Percentiles rank a stretch among this genome's conserved stretches.
Evolutionary conservation across 2,888 invertebrate genomes (phyloP).

Genomic region (Hydraecia micacea): DNA sequence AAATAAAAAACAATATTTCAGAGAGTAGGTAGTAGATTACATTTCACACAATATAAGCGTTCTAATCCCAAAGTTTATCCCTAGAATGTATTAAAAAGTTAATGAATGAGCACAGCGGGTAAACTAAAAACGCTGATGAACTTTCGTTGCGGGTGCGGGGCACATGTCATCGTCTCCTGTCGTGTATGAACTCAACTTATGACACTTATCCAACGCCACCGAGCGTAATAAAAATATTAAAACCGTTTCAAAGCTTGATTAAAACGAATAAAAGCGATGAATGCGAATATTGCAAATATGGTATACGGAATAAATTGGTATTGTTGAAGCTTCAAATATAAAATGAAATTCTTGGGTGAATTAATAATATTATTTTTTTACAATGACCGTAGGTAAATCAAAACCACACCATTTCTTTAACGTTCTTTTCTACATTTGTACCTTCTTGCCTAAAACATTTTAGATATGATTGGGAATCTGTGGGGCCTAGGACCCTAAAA

Average conservation of each 20-base stretch:
- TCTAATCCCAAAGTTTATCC: background rate
- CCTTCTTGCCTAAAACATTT: too few species aligned
- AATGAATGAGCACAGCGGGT: background rate
- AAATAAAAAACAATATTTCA: too few species aligned
- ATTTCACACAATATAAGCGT: background rate
- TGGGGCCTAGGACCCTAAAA: background rate
- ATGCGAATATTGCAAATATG: constrained; percentile 18
- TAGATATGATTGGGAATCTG: too few species aligned
- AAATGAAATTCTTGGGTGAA: background rate
- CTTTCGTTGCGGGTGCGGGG: background rate
- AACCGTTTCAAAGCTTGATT: constrained; percentile 49
- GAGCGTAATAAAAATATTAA: constrained; percentile 38
- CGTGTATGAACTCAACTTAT: constrained; percentile 35
- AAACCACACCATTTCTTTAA: too few species aligned
- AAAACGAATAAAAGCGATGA: constrained; percentile 48
- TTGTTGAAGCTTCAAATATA: constrained; percentile 7
- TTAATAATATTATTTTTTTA: background rate
- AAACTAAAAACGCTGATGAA: constrained; percentile 50
- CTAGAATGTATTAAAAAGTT: constrained; percentile 11
- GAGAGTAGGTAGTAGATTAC: background rate
- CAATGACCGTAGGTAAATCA: background rate
- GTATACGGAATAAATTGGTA: constrained; percentile 8
- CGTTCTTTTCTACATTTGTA: background rate
- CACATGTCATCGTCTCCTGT: constrained; percentile 33
- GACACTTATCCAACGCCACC: constrained; percentile 24